Evolutionary conservation across 1,140 invertebrate genomes (phyloP), one percentile per base, ranked within the genome.

Genomic region (Tetragonula clypearis): DNA sequence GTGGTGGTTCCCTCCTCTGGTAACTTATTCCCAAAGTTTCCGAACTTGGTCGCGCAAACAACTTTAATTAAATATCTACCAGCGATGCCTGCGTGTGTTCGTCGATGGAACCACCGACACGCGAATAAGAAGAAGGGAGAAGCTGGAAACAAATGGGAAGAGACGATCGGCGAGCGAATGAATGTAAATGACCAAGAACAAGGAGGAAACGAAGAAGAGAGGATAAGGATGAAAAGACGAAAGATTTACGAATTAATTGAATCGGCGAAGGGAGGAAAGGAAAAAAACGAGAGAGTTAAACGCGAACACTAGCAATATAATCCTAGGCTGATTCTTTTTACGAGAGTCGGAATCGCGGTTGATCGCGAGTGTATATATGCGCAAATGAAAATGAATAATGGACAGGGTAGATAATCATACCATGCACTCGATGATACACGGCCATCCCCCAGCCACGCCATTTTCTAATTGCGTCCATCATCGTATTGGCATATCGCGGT

Each of bases 61-160:
- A 94, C 93, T 94, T 94, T 94, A 93, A 94, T 94, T 93, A 93
- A 93, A 94, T 93, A 93, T 93, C 93, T 93, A 88, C 90, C 87
- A 69, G 62, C 83, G 88, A 76, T 60, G 74, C 1, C 35, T 55
- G 78, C 17, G 76, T 77, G 60, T 35, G 75, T 17, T 60, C 49
- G 55, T 79, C 62, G 77, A 82, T 35, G 68, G 68, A 84, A 60
- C 30, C 55, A 62, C 35, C 21, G 49, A 30, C 21, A 30, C 21
- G 71, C 72, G 82, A 90, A 84, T 77, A 74, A 85, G 79, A 85
- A 11, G 21, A 0, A 62, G n/a, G 21, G 14, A 49, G 55, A 49
- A 26, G 53, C 3, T 69, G 26, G 58, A 41, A 56, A 35, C 8
- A 49, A 49, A 5, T 3, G 55, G 9, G 53, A 14, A 21, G 26